These are phyloP conservation scores for Sus cebifrons DNA, from an alignment of 2,797 vertebrate genomes.

Conservation along the genomic window DNA sequence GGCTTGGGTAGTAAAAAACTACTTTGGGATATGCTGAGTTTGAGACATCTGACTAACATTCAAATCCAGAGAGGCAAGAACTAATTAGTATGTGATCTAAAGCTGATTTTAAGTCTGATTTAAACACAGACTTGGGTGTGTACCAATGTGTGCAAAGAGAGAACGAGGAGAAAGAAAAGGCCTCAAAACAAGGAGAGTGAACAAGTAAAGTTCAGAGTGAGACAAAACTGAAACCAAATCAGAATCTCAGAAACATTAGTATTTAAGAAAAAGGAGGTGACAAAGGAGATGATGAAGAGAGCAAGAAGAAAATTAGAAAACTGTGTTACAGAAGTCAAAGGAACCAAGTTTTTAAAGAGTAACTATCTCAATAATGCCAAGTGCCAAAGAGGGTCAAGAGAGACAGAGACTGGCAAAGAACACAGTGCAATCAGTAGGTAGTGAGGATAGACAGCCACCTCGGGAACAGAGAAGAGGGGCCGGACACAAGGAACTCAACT, in stretches of 20 bases:
- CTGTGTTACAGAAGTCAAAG: background rate
- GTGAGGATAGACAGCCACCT: background rate
- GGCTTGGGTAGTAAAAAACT: background rate
- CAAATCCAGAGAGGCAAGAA: background rate
- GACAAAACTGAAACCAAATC: constrained; percentile 37
- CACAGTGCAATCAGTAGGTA: background rate
- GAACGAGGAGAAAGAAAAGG: background rate
- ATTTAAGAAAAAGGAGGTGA: constrained; percentile 49
- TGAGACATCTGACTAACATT: background rate
- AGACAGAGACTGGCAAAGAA: background rate
- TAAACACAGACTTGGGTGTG: constrained; percentile 16
- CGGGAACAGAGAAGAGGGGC: background rate
- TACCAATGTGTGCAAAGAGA: background rate
- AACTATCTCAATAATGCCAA: background rate
- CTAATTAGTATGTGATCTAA: background rate
- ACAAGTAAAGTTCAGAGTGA: constrained; percentile 18
- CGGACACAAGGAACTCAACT: background rate
- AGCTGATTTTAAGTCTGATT: constrained; percentile 19
- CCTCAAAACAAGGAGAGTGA: constrained; percentile 54
- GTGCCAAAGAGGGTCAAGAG: background rate
- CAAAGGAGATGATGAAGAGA: constrained; percentile 30
- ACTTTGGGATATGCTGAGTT: background rate
- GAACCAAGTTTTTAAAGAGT: background rate
- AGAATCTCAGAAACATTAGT: constrained; percentile 27
- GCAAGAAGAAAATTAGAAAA: constrained; percentile 42